Base-by-base conservation (phyloP, 92 coral and sea anemone species). In the Blastomussa wellsi region DNA sequence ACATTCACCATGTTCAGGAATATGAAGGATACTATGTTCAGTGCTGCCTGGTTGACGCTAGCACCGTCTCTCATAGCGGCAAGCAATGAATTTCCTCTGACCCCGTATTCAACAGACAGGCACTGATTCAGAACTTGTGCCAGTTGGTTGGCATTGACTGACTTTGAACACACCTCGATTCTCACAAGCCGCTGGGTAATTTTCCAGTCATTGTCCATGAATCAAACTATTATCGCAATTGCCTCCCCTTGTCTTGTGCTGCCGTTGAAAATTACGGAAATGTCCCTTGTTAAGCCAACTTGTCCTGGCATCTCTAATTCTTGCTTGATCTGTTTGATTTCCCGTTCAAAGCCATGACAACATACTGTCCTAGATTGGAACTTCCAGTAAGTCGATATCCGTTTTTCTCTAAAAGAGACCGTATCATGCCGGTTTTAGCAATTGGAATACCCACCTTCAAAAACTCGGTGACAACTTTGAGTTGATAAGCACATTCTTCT, bases 141-240 rank as follows among this genome's bases (percentile, higher is more conserved):
- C 17, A 87, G 90, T 14, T 87, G 70, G 44, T 87, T 64, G 33
- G 90, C 86, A 74, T 87, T 87, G 17, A 87, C 82, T 35, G 90
- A 81, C 78, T 87, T 87, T 76, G 90, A 70, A 60, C 90, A 87
- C 17, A 87, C 41, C 41, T 86, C 86, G 60, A 86, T 86, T 81
- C 82, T 71, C n/a, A 81, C 74, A 47, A 87, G 87, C 2, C 70
- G 78, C 65, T 82, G 87, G 38, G 79, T 76, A 64, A 29, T 64
- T 12, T 20, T n/a, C 69, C 69, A 64, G 12, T 64, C 26, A 64
- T 64, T 7, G 69, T 74, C 87, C 32, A 88, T 41, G 81, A 87
- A 87, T 38, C 78, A 55, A 29, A 87, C 75, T 66, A 87, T 80
- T 53, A 87, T 60, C 16, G 65, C 90, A 41, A 87, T 87, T 71